Evolutionary conservation across 2,113 vertebrate genomes (phyloP).

Genomic region (Crotalus tigris): DNA sequence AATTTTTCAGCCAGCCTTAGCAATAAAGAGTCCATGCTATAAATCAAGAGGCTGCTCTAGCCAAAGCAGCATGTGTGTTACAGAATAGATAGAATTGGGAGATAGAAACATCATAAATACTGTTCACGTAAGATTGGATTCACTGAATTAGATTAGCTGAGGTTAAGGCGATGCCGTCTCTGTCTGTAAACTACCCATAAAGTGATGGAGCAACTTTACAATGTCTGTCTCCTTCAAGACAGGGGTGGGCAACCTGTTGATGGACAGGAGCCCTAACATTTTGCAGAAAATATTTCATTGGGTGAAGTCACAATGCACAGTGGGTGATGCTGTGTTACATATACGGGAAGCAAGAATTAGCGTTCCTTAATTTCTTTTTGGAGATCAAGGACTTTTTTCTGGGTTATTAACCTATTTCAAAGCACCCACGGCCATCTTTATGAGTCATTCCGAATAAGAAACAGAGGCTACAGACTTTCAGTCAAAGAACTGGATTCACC

Average conservation of each 20-base stretch:
- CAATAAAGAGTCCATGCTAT: not conserved
- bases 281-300: not conserved
- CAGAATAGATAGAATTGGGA: not conserved
- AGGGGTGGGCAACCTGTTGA: not conserved
- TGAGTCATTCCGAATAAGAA: not conserved
- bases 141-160: not conserved
- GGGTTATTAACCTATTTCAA: not conserved
- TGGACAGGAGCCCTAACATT: not conserved
- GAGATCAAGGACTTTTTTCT: not conserved
- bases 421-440: not conserved
- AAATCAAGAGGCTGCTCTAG: not conserved
- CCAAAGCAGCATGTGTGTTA: not conserved
- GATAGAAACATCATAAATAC: not conserved
- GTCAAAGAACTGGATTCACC: not conserved
- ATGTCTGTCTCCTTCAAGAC: not conserved
- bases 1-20: slow-evolving; percentile 1
- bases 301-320: not conserved
- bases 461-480: not conserved
- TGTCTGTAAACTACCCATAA: not conserved
- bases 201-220: not conserved
- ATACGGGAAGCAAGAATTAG: not conserved
- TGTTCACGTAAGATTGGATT: not conserved
- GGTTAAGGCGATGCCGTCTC: not conserved
- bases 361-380: not conserved
- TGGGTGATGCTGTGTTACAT: not conserved